Percentiles rank a stretch among this genome's conserved stretches.
phyloP scores from a whole-genome alignment of 2,113 vertebrate genomes.

The Cichladusa arquata region DNA sequence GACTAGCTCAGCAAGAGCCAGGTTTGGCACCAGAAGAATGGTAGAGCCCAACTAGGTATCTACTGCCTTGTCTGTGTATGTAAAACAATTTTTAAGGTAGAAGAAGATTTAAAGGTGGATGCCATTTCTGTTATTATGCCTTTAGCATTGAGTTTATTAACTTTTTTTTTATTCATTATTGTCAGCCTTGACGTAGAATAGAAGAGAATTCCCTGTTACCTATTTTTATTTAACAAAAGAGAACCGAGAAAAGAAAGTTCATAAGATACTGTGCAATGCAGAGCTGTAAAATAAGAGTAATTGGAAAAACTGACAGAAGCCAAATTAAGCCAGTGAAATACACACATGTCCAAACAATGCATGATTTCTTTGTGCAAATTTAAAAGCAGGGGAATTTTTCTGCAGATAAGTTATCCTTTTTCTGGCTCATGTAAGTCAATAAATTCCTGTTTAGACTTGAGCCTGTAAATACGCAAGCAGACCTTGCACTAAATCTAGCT shows the following conservation, averaged over 20 bases:
- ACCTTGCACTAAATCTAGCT: background rate
- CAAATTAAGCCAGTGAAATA: background rate
- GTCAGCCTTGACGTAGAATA: background rate
- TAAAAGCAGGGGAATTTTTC: background rate
- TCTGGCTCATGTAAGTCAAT: background rate
- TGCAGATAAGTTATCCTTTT: background rate
- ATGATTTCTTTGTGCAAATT: background rate
- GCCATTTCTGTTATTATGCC: background rate
- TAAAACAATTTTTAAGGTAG: background rate
- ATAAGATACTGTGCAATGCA: background rate
- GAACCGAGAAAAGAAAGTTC: background rate
- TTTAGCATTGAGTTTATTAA: background rate
- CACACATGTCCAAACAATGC: background rate
- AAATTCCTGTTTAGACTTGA: background rate
- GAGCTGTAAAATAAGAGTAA: background rate
- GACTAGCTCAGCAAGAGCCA: background rate
- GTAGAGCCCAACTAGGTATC: background rate
- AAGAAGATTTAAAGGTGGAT: background rate
- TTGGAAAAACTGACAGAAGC: constrained; percentile 1
- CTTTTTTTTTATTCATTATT: background rate
- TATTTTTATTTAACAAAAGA: background rate
- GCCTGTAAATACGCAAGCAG: background rate
- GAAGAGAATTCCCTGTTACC: background rate
- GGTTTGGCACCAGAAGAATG: background rate
- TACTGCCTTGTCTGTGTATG: background rate